phyloP scores from a whole-genome alignment of 37 sponge, comb jelly and placozoan genomes.

The Geodia barretti region DNA sequence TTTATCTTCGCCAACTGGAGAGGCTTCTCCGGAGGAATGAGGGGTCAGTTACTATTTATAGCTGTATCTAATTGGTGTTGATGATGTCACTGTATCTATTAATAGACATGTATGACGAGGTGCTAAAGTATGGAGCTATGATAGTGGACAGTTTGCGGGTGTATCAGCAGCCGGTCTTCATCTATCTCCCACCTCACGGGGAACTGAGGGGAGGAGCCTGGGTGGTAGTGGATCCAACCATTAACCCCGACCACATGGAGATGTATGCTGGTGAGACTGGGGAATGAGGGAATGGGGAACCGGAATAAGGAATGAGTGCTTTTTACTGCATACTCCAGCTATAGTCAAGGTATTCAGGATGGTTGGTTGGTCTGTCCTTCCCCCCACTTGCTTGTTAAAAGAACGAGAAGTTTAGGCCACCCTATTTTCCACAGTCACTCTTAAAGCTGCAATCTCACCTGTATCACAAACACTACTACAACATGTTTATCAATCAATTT shows the following conservation, averaged over 20 bases:
- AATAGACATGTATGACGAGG: slow-evolving; percentile 96
- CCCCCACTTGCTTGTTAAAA: too few species aligned
- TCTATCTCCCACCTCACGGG: slow-evolving; percentile 96
- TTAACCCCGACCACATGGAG: slow-evolving; percentile 94
- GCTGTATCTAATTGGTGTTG: background rate
- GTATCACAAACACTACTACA: too few species aligned
- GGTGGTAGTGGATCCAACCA: slow-evolving; percentile 98
- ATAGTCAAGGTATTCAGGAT: too few species aligned
- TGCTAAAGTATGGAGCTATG: slow-evolving; percentile 96
- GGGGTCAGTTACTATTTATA: slow-evolving; percentile 70
- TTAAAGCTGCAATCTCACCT: too few species aligned
- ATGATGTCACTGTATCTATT: background rate
- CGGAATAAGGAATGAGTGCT: too few species aligned
- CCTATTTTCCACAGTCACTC: too few species aligned
- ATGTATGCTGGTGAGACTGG: slow-evolving; percentile 98
- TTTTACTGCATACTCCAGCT: too few species aligned
- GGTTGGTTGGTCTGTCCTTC: too few species aligned
- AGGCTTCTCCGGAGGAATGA: slow-evolving; percentile 98
- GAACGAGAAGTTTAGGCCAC: too few species aligned
- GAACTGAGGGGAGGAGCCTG: slow-evolving; percentile 99
- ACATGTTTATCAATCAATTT: too few species aligned
- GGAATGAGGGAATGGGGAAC: too few species aligned
- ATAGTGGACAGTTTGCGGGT: slow-evolving; percentile 92
- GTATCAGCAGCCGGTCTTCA: slow-evolving; percentile 85
- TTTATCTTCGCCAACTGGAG: slow-evolving; percentile 99